Conservation (phyloP, 2,113 vertebrate species). For the Camelus dromedarius region DNA sequence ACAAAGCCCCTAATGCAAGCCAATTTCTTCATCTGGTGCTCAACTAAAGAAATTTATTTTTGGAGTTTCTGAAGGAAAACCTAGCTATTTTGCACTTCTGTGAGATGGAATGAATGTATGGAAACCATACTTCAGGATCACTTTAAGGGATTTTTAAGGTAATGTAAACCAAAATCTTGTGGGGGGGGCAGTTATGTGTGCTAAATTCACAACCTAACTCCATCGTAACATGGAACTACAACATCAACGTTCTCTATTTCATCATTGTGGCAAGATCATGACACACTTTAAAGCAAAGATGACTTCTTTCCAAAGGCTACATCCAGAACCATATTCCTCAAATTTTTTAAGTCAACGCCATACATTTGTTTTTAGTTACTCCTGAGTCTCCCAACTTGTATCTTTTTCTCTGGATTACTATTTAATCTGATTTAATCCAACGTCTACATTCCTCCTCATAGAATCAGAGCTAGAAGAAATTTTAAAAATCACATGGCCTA, state of each 20-base stretch:
- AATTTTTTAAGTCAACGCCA: neutral
- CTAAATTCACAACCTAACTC: conserved; percentile 31
- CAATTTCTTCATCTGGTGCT: conserved; percentile 8
- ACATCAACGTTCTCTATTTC: neutral
- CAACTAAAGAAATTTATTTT: conserved; percentile 23
- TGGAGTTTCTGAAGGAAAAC: conserved; percentile 29
- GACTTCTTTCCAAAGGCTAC: neutral
- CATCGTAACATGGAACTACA: neutral
- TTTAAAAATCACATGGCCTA: neutral
- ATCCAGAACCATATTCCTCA: conserved; percentile 31
- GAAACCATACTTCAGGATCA: neutral
- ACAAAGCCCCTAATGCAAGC: conserved; percentile 4
- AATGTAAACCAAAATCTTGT: neutral
- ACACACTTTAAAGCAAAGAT: neutral
- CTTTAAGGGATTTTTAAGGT: neutral
- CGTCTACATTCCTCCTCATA: neutral
- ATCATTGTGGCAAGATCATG: neutral
- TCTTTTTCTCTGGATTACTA: neutral
- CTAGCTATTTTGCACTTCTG: neutral
- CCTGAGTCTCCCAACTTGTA: neutral
- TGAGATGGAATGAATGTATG: neutral
- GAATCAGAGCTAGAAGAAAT: conserved; percentile 26
- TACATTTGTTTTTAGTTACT: neutral
- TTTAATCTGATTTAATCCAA: neutral
- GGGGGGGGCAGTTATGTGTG: neutral